These are phyloP conservation scores for Alligator sinensis DNA, from an alignment of 2,113 vertebrate genomes.

Conservation along the genomic window DNA sequence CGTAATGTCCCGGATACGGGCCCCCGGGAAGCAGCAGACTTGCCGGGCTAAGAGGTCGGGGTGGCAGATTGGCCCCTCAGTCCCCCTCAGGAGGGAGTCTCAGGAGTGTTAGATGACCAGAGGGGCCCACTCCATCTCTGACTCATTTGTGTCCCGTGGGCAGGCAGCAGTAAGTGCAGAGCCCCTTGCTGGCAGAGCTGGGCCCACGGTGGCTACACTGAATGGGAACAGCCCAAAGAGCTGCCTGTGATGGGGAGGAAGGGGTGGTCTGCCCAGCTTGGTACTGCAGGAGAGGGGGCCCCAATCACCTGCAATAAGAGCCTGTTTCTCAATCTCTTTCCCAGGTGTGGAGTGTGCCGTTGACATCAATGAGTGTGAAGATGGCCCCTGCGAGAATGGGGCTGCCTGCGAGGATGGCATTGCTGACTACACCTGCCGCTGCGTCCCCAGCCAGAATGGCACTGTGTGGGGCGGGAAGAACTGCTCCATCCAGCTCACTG, in stretches of 20 bases:
- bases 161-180: background rate
- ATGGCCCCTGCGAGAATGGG: conserved; percentile 89
- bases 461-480: conserved; percentile 88
- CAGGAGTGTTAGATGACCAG: too few species aligned
- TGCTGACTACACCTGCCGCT: conserved; percentile 88
- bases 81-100: too few species aligned
- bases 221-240: background rate
- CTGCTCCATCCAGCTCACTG: conserved; percentile 87
- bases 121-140: too few species aligned
- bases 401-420: conserved; percentile 85
- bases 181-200: background rate
- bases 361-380: conserved; percentile 91
- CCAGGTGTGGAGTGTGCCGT: conserved; percentile 88
- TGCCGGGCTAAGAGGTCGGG: too few species aligned
- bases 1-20: too few species aligned
- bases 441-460: conserved; percentile 74
- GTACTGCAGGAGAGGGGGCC: background rate
- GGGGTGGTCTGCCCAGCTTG: background rate
- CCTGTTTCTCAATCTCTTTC: conserved; percentile 41
- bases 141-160: too few species aligned
- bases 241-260: background rate
- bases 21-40: too few species aligned
- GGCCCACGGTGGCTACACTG: background rate
- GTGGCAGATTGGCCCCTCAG: too few species aligned
- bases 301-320: conserved; percentile 5